Evolutionary conservation across 1,140 invertebrate species (phyloP).

Genomic region (Artemia franciscana): DNA sequence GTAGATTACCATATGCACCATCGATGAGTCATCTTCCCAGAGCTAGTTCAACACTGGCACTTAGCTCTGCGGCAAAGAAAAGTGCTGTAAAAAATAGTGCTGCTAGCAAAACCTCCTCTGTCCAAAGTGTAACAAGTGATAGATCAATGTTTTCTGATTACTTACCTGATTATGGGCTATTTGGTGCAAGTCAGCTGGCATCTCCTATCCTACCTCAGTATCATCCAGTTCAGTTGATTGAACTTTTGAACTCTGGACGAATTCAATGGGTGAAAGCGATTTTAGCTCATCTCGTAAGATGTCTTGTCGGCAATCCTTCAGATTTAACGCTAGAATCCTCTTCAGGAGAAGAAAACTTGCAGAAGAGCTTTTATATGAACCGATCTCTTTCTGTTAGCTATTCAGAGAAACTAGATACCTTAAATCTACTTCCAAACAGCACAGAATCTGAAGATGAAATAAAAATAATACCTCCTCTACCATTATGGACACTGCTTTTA

Average conservation of each 20-base stretch:
- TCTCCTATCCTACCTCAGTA: slow-evolving; percentile 97
- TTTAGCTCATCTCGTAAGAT: slow-evolving; percentile 72
- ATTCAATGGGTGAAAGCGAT: slow-evolving; percentile 94
- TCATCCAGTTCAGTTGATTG: slow-evolving; percentile 95
- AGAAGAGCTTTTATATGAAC: slow-evolving; percentile 55
- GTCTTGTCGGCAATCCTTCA: slow-evolving; percentile 16
- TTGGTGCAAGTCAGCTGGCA: slow-evolving; percentile 85
- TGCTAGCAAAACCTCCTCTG: not conserved
- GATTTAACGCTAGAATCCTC: slow-evolving; percentile 11
- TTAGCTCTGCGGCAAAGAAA: slow-evolving; percentile 3
- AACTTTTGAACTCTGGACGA: slow-evolving; percentile 93
- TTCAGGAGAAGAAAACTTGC: slow-evolving; percentile 37
- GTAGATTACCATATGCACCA: slow-evolving; percentile 6
- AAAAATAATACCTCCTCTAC: slow-evolving; percentile 82
- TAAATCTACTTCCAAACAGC: not conserved
- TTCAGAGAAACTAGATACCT: slow-evolving; percentile 21
- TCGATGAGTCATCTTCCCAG: slow-evolving; percentile 10
- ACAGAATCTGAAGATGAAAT: slow-evolving; percentile 40
- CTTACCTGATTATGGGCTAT: slow-evolving; percentile 79
- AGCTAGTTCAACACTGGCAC: slow-evolving; percentile 7
- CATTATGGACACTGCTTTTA: slow-evolving; percentile 77
- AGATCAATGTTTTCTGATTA: slow-evolving; percentile 22
- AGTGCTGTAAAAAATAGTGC: not conserved
- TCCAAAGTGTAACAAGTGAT: not conserved
- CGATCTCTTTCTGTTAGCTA: slow-evolving; percentile 68